These are phyloP conservation scores for Ceryle rudis DNA, from an alignment of 2,797 vertebrate species.

Conservation along the genomic window DNA sequence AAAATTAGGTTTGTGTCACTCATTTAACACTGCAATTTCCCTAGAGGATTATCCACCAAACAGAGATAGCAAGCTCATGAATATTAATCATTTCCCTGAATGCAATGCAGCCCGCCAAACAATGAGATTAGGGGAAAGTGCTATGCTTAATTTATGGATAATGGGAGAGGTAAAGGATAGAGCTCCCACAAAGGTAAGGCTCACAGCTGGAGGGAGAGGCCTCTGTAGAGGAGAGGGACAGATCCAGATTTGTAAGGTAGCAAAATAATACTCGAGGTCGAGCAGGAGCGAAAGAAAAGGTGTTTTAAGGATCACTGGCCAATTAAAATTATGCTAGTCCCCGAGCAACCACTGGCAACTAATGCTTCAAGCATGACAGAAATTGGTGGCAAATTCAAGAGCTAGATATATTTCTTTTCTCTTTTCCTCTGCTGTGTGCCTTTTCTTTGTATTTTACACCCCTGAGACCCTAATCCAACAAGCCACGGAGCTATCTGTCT, in stretches of 20 bases:
- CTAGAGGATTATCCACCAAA: constrained; percentile 75
- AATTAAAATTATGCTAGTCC: constrained; percentile 54
- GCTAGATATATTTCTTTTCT: neutral
- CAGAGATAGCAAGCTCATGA: constrained; percentile 78
- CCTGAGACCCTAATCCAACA: neutral
- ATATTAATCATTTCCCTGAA: constrained; percentile 76
- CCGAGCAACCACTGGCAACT: neutral
- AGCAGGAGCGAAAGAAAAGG: constrained; percentile 18
- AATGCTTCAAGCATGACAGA: constrained; percentile 10
- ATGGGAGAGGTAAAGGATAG: constrained; percentile 65
- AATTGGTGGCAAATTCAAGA: constrained; percentile 11
- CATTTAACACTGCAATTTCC: constrained; percentile 79
- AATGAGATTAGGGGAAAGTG: constrained; percentile 70
- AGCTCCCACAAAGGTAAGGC: constrained; percentile 70
- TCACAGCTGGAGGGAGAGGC: constrained; percentile 68
- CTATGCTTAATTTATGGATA: constrained; percentile 72
- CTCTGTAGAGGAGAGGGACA: constrained; percentile 26
- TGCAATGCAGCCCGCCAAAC: constrained; percentile 57
- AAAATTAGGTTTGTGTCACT: constrained; percentile 79
- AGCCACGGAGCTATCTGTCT: neutral
- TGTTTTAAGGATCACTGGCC: constrained; percentile 28
- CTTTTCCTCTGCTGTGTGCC: neutral
- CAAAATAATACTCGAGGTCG: neutral
- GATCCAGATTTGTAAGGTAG: constrained; percentile 51
- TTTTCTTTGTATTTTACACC: neutral